Percentiles rank a stretch among this genome's conserved stretches.
Conservation (phyloP, 2,797 vertebrate genomes). For the Prionace glauca region DNA sequence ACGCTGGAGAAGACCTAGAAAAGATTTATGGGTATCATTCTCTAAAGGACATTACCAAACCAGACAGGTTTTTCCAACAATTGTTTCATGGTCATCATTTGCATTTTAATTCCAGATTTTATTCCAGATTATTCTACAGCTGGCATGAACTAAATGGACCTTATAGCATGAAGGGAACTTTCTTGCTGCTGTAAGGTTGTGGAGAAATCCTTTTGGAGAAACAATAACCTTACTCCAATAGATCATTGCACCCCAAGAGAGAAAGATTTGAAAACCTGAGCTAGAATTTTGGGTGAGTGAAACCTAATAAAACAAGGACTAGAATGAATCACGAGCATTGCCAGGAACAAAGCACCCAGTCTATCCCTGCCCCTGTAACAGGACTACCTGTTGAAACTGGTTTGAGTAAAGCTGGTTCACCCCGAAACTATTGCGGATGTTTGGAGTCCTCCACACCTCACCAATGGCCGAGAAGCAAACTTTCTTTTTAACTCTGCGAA, state of each 20-base stretch:
- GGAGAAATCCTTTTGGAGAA: neutral
- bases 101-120: too few species aligned
- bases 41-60: too few species aligned
- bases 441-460: neutral
- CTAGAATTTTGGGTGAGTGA: neutral
- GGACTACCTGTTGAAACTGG: neutral
- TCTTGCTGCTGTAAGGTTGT: too few species aligned
- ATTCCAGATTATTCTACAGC: too few species aligned
- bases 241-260: neutral
- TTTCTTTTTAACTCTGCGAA: neutral
- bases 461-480: neutral
- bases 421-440: neutral
- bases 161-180: too few species aligned
- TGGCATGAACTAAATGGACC: too few species aligned
- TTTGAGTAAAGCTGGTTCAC: neutral
- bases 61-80: too few species aligned
- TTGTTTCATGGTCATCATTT: too few species aligned
- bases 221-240: neutral
- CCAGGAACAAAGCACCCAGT: neutral
- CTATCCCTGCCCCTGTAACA: neutral
- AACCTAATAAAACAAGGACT: neutral
- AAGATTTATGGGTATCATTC: neutral
- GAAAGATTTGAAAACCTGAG: neutral
- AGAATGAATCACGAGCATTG: neutral
- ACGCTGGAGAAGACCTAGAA: neutral